Base-by-base conservation (phyloP, 2,888 invertebrate species). In the Ectobius pallidus region DNA sequence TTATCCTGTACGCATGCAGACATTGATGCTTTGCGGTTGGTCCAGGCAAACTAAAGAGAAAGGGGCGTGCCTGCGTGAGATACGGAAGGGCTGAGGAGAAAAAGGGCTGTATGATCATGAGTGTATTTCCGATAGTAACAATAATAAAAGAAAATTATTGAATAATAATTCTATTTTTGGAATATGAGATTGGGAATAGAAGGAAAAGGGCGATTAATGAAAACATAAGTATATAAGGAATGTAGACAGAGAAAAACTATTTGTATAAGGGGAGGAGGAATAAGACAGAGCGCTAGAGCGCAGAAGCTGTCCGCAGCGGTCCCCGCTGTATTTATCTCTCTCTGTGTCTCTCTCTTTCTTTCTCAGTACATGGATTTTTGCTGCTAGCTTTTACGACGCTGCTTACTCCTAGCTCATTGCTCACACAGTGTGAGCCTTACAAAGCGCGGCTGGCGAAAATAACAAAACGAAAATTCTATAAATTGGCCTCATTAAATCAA, bases 1-100 rank as follows among this genome's bases (percentile, higher is more conserved):
- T n/a, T 20, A 16, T 22, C 20, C 18, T 62, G 6, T 34, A 62
- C 63, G 63, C 63, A 42, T 63, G 39, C 39, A 63, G 18, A 30
- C 42, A 42, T 20, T 14, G 63, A 63, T 63, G 63, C 63, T 63
- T 34, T 63, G 34, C 42, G 63, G 63, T 63, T 63, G 63, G 63
- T 63, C 63, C 63, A 42, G 42, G 22, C 20, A 11, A 22, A n/a
- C 4, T 20, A n/a, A 4, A 32, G 7, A n/a, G 39, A 39, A 62
- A 39, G 62, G 62, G 62, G 62, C 62, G 62, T 62, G 62, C 62
- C 62, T 34, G 32, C 34, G n/a, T 18, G 18, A 4, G 18, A 49
- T 49, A 22, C 18, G 49, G 49, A 18, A 49, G 22, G 18, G 49
- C 20, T 49, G 22, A 4, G 52, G 52, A 4, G 25, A 52, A 52